A percentile compares a stretch with the other conserved stretches of the same genome.
Conservation (phyloP, 2,888 invertebrate species). For the Luperina nickerlii region DNA sequence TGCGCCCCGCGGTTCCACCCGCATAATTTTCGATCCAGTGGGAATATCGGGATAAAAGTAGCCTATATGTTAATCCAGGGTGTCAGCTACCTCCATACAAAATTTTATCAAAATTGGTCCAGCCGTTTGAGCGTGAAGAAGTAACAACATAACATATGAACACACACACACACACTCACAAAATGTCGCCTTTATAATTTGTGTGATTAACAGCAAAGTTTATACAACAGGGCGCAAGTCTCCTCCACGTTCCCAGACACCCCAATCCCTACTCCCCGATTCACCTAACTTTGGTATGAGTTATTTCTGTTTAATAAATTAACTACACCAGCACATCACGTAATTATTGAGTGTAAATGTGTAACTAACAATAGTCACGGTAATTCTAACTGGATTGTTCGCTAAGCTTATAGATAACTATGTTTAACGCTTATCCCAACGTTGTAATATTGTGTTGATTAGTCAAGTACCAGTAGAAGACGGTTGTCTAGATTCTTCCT, state of each 20-base stretch:
- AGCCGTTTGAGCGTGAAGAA: too few species aligned
- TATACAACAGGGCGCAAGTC: conserved; percentile 60
- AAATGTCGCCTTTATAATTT: too few species aligned
- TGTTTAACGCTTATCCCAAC: conserved; percentile 56
- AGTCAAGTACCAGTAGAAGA: conserved; percentile 51
- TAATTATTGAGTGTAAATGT: conserved; percentile 64
- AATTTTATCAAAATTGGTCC: too few species aligned
- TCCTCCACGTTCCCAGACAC: conserved; percentile 54
- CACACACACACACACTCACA: too few species aligned
- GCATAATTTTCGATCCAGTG: too few species aligned
- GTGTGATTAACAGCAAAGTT: conserved; percentile 9
- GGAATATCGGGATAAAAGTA: too few species aligned
- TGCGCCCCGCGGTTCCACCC: too few species aligned
- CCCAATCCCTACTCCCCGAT: conserved; percentile 59
- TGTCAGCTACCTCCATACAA: too few species aligned
- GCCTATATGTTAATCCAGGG: too few species aligned
- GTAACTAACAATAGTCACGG: conserved; percentile 72
- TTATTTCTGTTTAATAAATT: conserved; percentile 60
- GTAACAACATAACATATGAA: too few species aligned
- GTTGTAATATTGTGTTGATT: conserved; percentile 47
- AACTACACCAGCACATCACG: conserved; percentile 67
- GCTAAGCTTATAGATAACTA: conserved; percentile 70
- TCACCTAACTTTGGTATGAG: conserved; percentile 68
- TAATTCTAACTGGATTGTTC: conserved; percentile 67
- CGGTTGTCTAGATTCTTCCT: conserved; percentile 49